These are phyloP conservation scores for Entomyzon cyanotis DNA, from an alignment of 2,113 vertebrate genomes.

Conservation along the genomic window DNA sequence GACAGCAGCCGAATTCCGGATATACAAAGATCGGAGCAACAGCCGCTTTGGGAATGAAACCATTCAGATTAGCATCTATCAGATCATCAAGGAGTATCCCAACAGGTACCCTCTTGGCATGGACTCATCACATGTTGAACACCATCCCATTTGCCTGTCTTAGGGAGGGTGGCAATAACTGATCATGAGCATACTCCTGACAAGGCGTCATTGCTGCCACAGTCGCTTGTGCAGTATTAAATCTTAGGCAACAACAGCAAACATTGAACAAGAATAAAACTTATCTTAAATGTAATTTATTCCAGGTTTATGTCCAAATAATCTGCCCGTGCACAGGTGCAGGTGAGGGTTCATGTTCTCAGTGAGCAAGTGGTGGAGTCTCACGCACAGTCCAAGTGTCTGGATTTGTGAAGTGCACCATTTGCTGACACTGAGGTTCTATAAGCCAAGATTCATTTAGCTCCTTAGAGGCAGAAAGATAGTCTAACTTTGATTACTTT, in stretches of 20 bases:
- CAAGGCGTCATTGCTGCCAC: background rate
- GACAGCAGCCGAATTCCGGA: constrained; percentile 94
- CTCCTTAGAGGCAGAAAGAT: background rate
- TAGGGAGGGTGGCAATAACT: background rate
- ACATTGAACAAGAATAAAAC: background rate
- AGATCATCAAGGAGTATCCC: constrained; percentile 93
- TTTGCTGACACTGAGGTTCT: background rate
- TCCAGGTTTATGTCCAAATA: background rate
- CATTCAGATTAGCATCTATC: constrained; percentile 92
- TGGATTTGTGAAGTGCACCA: background rate
- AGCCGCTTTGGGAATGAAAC: constrained; percentile 90
- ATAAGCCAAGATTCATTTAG: background rate
- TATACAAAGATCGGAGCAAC: constrained; percentile 94
- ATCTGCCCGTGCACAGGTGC: background rate
- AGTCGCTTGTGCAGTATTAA: background rate
- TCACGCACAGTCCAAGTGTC: background rate
- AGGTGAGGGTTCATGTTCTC: background rate
- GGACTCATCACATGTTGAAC: accelerated
- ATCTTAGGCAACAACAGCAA: background rate
- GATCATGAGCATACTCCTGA: accelerated
- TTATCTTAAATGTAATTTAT: background rate
- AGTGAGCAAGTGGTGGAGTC: background rate
- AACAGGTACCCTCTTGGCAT: constrained; percentile 80
- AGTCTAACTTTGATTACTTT: background rate
- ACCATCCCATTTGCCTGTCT: background rate